A percentile compares a stretch with the other conserved stretches of the same genome.
These are phyloP conservation scores for Drosophila pseudotalamancana DNA, from an alignment of 2,888 invertebrate species.

Conservation along the genomic window DNA sequence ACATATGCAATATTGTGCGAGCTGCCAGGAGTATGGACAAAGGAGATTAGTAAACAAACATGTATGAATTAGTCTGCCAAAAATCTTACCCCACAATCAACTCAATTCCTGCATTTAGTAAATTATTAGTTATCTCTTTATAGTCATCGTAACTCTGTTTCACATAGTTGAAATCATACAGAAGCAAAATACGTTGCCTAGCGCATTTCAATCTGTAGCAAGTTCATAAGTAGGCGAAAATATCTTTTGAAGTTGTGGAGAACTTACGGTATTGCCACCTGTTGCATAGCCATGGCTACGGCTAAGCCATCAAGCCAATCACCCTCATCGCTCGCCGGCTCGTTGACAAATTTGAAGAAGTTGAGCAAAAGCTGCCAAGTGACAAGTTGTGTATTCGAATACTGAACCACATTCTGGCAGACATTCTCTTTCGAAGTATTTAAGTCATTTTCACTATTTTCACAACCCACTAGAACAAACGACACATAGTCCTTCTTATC, in stretches of 20 bases:
- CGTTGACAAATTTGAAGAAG: conserved; percentile 79
- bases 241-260: not conserved
- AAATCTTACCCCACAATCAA: conserved; percentile 87
- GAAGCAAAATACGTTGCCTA: conserved; percentile 86
- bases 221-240: not conserved
- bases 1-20: conserved; percentile 82
- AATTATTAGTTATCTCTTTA: conserved; percentile 85
- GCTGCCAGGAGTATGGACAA: conserved; percentile 60
- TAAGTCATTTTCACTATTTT: conserved; percentile 85
- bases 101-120: conserved; percentile 86
- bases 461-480: conserved; percentile 88
- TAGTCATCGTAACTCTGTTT: conserved; percentile 85
- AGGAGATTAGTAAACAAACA: not conserved
- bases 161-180: conserved; percentile 87
- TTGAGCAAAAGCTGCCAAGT: conserved; percentile 87
- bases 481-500: conserved; percentile 88
- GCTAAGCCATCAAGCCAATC: conserved; percentile 89
- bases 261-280: conserved; percentile 77
- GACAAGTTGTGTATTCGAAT: conserved; percentile 85
- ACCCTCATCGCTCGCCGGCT: conserved; percentile 85
- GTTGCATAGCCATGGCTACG: conserved; percentile 86
- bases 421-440: conserved; percentile 20
- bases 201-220: conserved; percentile 83
- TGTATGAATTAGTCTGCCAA: too few species aligned
- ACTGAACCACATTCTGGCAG: conserved; percentile 87